A percentile compares a stretch with the other conserved stretches of the same genome.
Evolutionary conservation across 2,113 vertebrate genomes (phyloP).

Genomic region (Notiomystis cincta): DNA sequence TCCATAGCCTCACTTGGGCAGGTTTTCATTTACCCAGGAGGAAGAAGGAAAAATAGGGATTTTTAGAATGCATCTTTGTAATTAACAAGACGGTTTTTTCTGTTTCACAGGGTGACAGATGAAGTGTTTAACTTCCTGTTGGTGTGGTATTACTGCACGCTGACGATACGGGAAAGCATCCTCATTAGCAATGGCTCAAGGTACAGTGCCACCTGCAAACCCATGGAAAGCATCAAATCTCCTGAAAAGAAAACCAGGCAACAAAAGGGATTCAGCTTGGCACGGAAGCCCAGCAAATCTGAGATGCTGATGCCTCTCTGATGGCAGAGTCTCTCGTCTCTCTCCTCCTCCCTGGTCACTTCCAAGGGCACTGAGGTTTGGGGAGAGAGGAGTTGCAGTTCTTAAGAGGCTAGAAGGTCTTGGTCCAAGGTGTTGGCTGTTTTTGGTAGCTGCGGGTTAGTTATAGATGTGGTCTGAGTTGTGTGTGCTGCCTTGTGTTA

Average conservation of each 20-base stretch:
- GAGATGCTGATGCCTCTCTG: neutral
- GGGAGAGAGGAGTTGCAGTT: neutral
- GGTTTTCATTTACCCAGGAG: neutral
- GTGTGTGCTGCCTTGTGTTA: neutral
- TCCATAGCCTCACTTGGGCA: neutral
- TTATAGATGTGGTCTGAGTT: neutral
- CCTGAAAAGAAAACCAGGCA: neutral
- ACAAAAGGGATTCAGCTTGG: neutral
- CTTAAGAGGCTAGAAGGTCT: neutral
- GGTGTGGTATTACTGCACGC: constrained; percentile 97
- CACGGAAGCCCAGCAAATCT: neutral
- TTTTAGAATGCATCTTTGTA: neutral
- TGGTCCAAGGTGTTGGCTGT: neutral
- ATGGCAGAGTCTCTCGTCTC: neutral
- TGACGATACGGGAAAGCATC: constrained; percentile 95
- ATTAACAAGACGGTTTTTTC: neutral
- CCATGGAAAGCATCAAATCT: neutral
- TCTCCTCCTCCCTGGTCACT: neutral
- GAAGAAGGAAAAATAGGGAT: neutral
- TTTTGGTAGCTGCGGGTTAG: neutral
- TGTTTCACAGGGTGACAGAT: constrained; percentile 85
- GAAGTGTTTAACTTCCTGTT: constrained; percentile 97
- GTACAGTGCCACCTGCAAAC: constrained; percentile 59
- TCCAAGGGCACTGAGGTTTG: neutral
- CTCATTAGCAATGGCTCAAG: constrained; percentile 96